Evolutionary conservation across 2,888 invertebrate genomes (phyloP).

Genomic region (Cosmia trapezina): DNA sequence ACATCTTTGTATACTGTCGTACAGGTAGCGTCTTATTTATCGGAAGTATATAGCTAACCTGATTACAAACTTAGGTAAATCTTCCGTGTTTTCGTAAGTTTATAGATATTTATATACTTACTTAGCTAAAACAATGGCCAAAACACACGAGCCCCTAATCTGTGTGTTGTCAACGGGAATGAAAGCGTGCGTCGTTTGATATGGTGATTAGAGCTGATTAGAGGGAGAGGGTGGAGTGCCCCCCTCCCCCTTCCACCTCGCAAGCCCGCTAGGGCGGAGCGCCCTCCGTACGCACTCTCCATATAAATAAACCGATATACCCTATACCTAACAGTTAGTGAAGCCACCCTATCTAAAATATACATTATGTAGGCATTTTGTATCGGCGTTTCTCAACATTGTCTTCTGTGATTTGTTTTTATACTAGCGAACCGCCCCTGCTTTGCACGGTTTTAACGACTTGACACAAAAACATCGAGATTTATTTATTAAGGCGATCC

Average conservation of each 20-base stretch:
- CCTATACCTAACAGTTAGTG: conserved; percentile 77
- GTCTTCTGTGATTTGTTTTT: conserved; percentile 54
- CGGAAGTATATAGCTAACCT: not conserved
- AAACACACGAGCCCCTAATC: conserved; percentile 80
- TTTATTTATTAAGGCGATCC: too few species aligned
- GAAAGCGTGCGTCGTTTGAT: conserved; percentile 89
- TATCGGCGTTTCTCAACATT: conserved; percentile 69
- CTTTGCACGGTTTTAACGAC: too few species aligned
- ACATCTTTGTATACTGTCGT: not conserved
- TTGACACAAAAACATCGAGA: too few species aligned
- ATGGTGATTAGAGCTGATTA: conserved; percentile 91
- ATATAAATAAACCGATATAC: conserved; percentile 89
- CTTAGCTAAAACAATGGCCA: conserved; percentile 68
- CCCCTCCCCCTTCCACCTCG: conserved; percentile 51
- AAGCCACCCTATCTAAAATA: conserved; percentile 75
- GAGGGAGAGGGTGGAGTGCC: conserved; percentile 78
- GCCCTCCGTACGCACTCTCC: conserved; percentile 86
- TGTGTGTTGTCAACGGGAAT: conserved; percentile 88
- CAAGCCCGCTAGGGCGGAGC: conserved; percentile 71
- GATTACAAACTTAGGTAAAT: conserved; percentile 4
- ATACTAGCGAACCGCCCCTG: too few species aligned
- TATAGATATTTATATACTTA: conserved; percentile 45
- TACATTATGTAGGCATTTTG: conserved; percentile 68
- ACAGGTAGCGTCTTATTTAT: not conserved
- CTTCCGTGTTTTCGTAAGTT: conserved; percentile 38